Evolutionary conservation across 2,888 invertebrate genomes (phyloP), one percentile per base, ranked within the genome.

Genomic region (Pharmacophagus antenor): DNA sequence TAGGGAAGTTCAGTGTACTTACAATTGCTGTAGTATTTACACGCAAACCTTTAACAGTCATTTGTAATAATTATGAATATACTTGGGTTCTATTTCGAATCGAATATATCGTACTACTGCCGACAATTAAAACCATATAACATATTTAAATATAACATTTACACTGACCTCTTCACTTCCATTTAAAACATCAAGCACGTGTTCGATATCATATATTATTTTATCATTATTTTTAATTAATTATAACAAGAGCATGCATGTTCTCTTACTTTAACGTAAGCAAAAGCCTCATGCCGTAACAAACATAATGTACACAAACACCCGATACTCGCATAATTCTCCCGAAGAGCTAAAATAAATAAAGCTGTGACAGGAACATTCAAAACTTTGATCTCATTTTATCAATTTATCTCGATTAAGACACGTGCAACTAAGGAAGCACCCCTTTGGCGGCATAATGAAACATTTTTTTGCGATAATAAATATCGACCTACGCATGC

Each of bases 381-480:
- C 56, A 42, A 42, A 51, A 58, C 47, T 23, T 47, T 53, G 58
- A 58, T 53, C 58, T 47, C 41, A 25, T 58, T 58, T 52, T 23
- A 52, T 47, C 37, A 47, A 41, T 53, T 58, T 41, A 48, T 47
- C 41, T 58, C 53, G 23, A 58, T 58, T 52, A 37, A 58, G 58
- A 41, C 52, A 47, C 44, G 31, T 46, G 18, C 15, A 37, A 52
- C 46, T 52, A 27, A 56, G 22, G 20, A 25, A 31, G 25, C 12
- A 37, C 23, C 22, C 47, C 48, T 17, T 46, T 22, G 23, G 23
- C 20, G n/a, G 37, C 41, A 22, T 49, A 56, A 31, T 15, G 20
- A 54, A 46, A 53, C 31, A 52, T 42, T 2, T 44, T 44, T 6
- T 10, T 5, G 48, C 7, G 21, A 56, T 23, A 48, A 48, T 56